Percentiles rank a stretch among this genome's conserved stretches.
phyloP scores from a whole-genome alignment of 2,113 vertebrate species.

The Spilogale gracilis region DNA sequence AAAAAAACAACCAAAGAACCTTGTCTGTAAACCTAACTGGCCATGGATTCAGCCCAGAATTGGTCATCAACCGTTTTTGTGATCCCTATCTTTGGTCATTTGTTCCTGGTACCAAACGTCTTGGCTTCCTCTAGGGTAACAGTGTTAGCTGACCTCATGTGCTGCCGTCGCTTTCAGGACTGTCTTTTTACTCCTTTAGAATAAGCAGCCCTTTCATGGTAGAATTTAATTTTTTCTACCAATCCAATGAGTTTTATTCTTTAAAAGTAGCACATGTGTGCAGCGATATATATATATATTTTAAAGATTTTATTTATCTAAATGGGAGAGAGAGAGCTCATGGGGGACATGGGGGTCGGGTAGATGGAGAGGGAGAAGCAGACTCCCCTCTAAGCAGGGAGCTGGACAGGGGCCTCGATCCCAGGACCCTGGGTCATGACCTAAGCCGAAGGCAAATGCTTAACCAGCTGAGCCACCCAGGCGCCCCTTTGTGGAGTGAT shows the following conservation, averaged over 20 bases:
- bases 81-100: background rate
- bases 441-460: too few relatives aligned
- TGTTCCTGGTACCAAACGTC: background rate
- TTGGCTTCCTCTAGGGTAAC: background rate
- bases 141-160: background rate
- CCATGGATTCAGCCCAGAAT: background rate
- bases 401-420: too few relatives aligned
- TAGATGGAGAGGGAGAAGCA: too few relatives aligned
- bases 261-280: background rate
- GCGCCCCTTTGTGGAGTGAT: too few relatives aligned
- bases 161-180: background rate
- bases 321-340: too few relatives aligned
- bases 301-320: too few relatives aligned
- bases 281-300: too few relatives aligned
- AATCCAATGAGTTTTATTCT: slow-evolving; percentile 24
- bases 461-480: too few relatives aligned
- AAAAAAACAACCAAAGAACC: background rate
- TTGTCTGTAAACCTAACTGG: background rate
- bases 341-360: too few relatives aligned
- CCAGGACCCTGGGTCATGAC: too few relatives aligned
- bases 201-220: background rate
- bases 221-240: slow-evolving; percentile 9
- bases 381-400: too few relatives aligned
- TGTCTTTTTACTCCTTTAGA: background rate
- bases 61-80: slow-evolving; percentile 9